These are phyloP conservation scores for Antechinus flavipes DNA, from an alignment of 2,113 vertebrate species.

Conservation along the genomic window DNA sequence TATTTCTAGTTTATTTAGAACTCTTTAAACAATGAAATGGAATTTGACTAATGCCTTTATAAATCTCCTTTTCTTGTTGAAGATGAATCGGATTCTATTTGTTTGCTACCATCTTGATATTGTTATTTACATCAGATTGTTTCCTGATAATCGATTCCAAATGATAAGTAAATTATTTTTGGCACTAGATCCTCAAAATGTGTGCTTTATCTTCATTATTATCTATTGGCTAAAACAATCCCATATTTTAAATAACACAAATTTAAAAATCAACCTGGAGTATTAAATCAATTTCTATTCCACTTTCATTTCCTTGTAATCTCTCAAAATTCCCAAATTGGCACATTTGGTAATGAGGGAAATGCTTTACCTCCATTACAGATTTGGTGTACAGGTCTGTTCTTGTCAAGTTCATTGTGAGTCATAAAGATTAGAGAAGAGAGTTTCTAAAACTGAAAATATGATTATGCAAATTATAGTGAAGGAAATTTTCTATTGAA, in stretches of 20 bases:
- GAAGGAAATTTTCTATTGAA: background rate
- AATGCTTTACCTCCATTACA: constrained; percentile 24
- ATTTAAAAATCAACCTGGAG: background rate
- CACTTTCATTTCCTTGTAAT: background rate
- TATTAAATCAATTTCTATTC: background rate
- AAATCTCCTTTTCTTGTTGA: background rate
- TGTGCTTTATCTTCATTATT: constrained; percentile 32
- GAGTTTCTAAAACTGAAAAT: background rate
- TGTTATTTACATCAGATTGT: background rate
- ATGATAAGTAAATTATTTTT: background rate
- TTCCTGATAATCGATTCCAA: background rate
- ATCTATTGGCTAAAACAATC: background rate
- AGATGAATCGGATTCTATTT: background rate
- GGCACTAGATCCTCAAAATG: background rate
- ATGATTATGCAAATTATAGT: constrained; percentile 8
- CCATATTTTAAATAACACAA: constrained; percentile 34
- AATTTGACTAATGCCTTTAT: background rate
- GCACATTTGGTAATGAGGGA: background rate
- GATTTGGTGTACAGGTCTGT: background rate
- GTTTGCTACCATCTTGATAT: background rate
- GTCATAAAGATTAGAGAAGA: background rate
- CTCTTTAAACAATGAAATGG: background rate
- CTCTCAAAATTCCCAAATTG: background rate
- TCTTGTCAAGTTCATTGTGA: constrained; percentile 21
- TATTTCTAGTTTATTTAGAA: background rate